A percentile compares a stretch with the other conserved stretches of the same genome.
Evolutionary conservation across 2,797 vertebrate genomes (phyloP).

Genomic region (Pogoniulus pusillus): DNA sequence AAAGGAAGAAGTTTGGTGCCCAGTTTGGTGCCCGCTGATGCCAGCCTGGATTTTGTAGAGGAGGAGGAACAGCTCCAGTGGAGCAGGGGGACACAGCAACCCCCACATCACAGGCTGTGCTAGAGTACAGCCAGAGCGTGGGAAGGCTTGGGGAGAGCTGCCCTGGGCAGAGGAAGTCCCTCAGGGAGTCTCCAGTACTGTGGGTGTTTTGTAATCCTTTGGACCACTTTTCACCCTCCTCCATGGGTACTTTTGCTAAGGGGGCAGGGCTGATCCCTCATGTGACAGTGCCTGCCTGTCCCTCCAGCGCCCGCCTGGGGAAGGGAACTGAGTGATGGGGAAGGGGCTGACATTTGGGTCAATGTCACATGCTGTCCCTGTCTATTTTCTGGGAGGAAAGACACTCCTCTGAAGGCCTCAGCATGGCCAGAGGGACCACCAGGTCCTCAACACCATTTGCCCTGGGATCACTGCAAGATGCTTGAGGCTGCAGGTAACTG

Average conservation of each 20-base stretch:
- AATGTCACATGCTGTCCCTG: neutral
- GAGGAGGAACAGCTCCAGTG: neutral
- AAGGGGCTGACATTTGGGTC: neutral
- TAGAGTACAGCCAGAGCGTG: fast-evolving
- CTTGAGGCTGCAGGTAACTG: no score
- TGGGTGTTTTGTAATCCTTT: neutral
- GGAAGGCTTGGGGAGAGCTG: neutral
- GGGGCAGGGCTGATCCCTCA: neutral
- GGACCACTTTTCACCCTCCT: neutral
- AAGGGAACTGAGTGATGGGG: neutral
- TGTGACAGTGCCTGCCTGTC: neutral
- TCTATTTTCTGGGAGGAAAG: neutral
- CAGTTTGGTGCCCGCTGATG: fast-evolving
- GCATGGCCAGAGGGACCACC: fast-evolving
- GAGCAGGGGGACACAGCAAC: neutral
- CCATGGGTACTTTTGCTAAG: neutral
- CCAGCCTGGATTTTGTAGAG: neutral
- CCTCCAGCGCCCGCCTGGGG: neutral
- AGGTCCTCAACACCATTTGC: fast-evolving
- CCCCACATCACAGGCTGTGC: fast-evolving
- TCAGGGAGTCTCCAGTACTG: constrained; percentile 6
- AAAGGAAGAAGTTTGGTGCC: neutral
- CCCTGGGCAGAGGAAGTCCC: neutral
- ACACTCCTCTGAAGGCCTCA: fast-evolving
- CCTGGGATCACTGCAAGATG: fast-evolving